Base-by-base conservation (phyloP, 2,113 vertebrate genomes). In the Coturnix japonica region DNA sequence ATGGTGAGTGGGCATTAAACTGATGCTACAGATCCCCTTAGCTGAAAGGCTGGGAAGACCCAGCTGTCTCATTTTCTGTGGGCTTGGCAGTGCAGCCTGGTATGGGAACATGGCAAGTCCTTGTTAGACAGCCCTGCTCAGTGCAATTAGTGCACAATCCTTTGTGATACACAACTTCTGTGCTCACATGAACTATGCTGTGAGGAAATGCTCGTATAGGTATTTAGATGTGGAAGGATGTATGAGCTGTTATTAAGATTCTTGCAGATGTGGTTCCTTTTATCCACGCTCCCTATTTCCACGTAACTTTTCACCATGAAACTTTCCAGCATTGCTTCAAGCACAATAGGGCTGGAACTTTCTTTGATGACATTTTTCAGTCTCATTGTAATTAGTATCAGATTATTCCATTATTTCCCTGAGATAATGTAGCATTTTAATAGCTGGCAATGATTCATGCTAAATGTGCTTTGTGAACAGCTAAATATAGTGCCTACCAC, bases 351-450 rank as follows among this genome's bases (percentile, higher is more conserved):
- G 71, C 59, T 96, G 72, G 71, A 77, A 89, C 64, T 86, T 88
- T 69, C 81, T 92, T 93, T 20, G 72, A 77, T 91, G 89, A 64
- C 56, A 53, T 78, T 87, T 89, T 91, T 92, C 64, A 80, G 71
- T 88, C 21, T 73, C 0, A 0, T 91, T 83, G 81, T 61, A 87
- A 94, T 95, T 94, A 95, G 65, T 64, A 89, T 82, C 87, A 89
- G 47, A 82, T 94, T 95, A 96, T 95, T 94, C 64, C 79, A 91
- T 95, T 96, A 93, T 96, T 96, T 89, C 79, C 31, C 81, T 4
- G 75, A 85, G 85, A 89, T 94, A 95, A 94, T 85, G 71, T 87
- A 85, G 69, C 89, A 75, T 95, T 96, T 93, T 91, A 94, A 95
- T 91, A 93, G 83, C 88, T 95, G 90, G 60, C 85, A 94, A 0